Evolutionary conservation across 2,797 vertebrate species (phyloP), one percentile per base, ranked within the genome.

Genomic region (Heliangelus exortis): DNA sequence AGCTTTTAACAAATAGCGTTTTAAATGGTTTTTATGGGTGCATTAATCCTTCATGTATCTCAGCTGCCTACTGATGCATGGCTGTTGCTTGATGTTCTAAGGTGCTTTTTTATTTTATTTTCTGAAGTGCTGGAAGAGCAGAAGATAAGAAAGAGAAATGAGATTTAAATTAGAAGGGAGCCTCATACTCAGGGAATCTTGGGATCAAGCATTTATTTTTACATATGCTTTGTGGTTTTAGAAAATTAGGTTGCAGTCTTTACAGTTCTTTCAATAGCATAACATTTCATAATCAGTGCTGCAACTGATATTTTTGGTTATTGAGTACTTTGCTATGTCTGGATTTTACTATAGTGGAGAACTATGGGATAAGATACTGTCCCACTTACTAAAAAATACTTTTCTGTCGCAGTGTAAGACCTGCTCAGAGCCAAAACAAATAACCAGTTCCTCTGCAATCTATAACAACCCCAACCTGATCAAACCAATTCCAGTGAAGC

Each of bases 401-500:
- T 83, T 93, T 96, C 61, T 83, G 14, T 97, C 96, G 92, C 96
- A 98, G 98, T 98, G 98, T 84, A 99, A 99, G 94, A 97, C 98
- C 7, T 97, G 98, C 79, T 98, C 98, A 25, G 99, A 99, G 97
- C 99, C 99, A 65, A 99, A 99, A 97, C 98, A 99, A 96, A 99
- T 99, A 53, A 98, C 98, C 75, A 98, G 98, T 76, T 98, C 98
- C 43, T 99, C 98, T 67, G 98, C 98, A 85, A 98, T 99, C 73
- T 98, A 97, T 73, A 98, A 97, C 97, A 99, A 99, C 96, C 99
- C 99, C 74, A 98, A 99, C 97, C 97, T 99, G 66, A 99, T 99
- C 97, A 99, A 99, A 93, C 99, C 99, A 13, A 99, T 99, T 83
- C 99, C 99, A 17, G 98, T 99, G 91, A 99, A 99, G 95, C 98